Conservation (phyloP, 2,888 invertebrate genomes). For the Furcula furcula region DNA sequence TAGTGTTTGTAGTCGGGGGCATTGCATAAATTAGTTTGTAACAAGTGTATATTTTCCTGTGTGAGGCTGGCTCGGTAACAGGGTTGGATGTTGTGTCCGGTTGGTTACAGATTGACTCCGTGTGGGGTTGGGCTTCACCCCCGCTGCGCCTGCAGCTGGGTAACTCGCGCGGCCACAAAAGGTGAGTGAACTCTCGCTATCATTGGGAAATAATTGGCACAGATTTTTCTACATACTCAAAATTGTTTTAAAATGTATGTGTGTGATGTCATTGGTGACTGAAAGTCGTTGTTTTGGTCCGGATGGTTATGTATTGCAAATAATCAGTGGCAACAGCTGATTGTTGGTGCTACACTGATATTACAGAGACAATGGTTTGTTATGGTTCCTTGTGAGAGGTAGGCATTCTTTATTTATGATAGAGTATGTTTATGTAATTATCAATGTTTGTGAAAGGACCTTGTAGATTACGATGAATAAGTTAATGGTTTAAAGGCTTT, state of each 20-base stretch:
- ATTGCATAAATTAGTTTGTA: constrained; percentile 65
- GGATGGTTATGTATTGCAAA: constrained; percentile 22
- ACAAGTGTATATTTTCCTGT: constrained; percentile 41
- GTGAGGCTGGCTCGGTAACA: constrained; percentile 30
- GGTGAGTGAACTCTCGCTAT: constrained; percentile 57
- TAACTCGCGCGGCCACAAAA: constrained; percentile 81
- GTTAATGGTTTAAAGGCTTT: no score
- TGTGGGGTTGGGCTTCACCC: constrained; percentile 97
- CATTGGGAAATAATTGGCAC: constrained; percentile 37
- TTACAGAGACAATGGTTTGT: neutral
- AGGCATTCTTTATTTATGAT: neutral
- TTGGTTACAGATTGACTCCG: constrained; percentile 92
- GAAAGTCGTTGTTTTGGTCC: constrained; percentile 25
- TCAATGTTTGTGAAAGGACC: no score
- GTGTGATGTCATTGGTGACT: constrained; percentile 14
- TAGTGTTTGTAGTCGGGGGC: constrained; percentile 47
- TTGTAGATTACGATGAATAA: no score
- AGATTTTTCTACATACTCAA: constrained; percentile 27
- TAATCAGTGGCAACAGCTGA: constrained; percentile 30
- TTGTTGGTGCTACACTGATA: constrained; percentile 18
- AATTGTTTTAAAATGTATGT: constrained; percentile 26
- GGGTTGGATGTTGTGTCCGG: constrained; percentile 37
- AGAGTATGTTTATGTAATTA: neutral
- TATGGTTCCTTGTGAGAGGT: constrained; percentile 4
- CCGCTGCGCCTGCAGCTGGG: constrained; percentile 91